Evolutionary conservation across 2,797 vertebrate genomes (phyloP).

Genomic region (Propithecus deckenii): DNA sequence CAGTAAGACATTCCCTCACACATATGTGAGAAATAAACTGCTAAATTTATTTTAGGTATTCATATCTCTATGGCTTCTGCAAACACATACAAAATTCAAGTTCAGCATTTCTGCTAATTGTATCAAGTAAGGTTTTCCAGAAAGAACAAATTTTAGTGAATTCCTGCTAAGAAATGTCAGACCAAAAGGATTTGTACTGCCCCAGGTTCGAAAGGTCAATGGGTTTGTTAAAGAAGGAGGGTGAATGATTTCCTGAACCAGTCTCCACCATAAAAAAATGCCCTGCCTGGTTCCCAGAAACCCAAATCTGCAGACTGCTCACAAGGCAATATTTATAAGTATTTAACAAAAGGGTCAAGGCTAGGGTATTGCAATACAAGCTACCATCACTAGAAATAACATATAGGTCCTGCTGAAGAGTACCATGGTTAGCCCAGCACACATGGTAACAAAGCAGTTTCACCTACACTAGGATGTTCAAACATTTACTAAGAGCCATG

Average conservation of each 20-base stretch:
- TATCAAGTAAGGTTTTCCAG: constrained; percentile 7
- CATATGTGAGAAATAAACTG: not conserved
- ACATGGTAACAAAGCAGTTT: not conserved
- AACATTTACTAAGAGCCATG: not conserved
- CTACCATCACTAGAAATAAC: constrained; percentile 21
- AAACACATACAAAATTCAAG: constrained; percentile 3
- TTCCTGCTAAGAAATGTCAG: constrained; percentile 57
- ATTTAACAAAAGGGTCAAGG: constrained; percentile 68
- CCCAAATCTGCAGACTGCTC: not conserved
- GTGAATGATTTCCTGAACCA: constrained; percentile 22
- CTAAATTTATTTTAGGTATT: constrained; percentile 1
- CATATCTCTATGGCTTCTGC: not conserved
- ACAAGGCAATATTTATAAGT: constrained; percentile 66
- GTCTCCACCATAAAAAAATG: constrained; percentile 18
- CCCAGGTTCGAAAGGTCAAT: constrained; percentile 56
- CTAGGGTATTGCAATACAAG: constrained; percentile 2
- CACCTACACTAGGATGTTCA: not conserved
- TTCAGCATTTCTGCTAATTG: constrained; percentile 53
- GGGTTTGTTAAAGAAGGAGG: not conserved
- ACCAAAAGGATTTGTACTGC: constrained; percentile 43
- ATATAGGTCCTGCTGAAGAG: not conserved
- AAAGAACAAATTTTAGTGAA: constrained; percentile 53
- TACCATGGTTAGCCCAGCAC: not conserved
- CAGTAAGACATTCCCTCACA: not conserved
- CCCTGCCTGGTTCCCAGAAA: not conserved